Evolutionary conservation across 2,888 invertebrate genomes (phyloP).

Genomic region (Sminthurinus aureus): DNA sequence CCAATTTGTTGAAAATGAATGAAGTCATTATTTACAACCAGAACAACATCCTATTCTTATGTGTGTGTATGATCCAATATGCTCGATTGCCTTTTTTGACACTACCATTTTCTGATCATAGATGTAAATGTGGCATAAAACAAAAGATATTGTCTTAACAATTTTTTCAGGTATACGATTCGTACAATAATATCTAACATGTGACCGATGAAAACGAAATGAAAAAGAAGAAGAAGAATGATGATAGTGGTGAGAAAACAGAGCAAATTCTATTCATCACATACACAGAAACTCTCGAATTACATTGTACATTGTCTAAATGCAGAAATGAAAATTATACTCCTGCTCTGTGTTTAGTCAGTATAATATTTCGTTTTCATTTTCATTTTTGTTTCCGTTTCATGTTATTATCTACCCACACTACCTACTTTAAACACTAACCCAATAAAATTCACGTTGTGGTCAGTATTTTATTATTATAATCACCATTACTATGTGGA

Average conservation of each 20-base stretch:
- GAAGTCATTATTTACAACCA: background rate
- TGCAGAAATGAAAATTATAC: background rate
- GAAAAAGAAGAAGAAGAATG: no score
- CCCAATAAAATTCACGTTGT: background rate
- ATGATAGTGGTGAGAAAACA: no score
- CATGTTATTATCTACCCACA: background rate
- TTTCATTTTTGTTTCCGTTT: no score
- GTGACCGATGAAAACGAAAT: no score
- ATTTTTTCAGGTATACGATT: no score
- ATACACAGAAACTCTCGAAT: background rate
- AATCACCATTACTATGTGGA: no score
- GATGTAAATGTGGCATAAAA: no score
- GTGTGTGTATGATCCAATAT: constrained; percentile 1
- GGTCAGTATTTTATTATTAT: background rate
- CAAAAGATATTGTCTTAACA: no score
- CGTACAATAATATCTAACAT: no score
- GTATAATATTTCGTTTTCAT: no score
- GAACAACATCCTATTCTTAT: background rate
- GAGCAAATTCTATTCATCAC: no score
- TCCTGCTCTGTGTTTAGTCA: no score
- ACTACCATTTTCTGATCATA: background rate
- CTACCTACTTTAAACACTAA: background rate
- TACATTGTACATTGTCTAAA: background rate
- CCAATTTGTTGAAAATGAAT: constrained; percentile 10
- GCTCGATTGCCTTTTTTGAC: background rate